Evolutionary conservation across 2,797 vertebrate species (phyloP).

Genomic region (Coreius guichenoti): DNA sequence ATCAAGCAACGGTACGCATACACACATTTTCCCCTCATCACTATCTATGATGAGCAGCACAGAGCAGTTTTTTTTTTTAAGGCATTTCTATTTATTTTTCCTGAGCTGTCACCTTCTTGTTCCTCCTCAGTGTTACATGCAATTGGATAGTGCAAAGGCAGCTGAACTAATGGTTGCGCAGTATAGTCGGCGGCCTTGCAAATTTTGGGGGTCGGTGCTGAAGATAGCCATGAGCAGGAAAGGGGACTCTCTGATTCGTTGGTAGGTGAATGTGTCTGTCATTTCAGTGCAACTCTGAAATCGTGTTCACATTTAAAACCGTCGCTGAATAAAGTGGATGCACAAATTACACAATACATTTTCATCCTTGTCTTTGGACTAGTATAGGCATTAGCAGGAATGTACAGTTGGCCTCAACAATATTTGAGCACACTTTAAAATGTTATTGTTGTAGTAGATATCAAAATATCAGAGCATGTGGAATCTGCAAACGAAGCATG

Average conservation of each 20-base stretch:
- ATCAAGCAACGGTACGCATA: slow-evolving; percentile 52
- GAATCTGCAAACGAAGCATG: background rate
- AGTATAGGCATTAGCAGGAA: background rate
- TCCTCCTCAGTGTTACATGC: slow-evolving; percentile 62
- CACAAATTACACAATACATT: background rate
- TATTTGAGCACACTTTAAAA: background rate
- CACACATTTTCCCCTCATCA: background rate
- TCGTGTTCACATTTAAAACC: background rate
- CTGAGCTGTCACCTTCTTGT: background rate
- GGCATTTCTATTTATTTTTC: background rate
- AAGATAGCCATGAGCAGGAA: slow-evolving; percentile 61
- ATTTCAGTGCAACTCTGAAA: background rate
- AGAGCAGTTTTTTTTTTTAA: background rate
- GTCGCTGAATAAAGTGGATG: background rate
- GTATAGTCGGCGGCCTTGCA: slow-evolving; percentile 47
- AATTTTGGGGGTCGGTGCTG: slow-evolving; percentile 55
- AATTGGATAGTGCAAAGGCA: slow-evolving; percentile 58
- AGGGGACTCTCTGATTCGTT: slow-evolving; percentile 62
- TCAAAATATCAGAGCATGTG: background rate
- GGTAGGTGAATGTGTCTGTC: slow-evolving; percentile 49
- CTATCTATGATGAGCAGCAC: background rate
- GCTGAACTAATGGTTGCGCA: slow-evolving; percentile 59
- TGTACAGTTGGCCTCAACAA: background rate
- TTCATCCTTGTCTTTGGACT: background rate
- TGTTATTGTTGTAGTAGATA: background rate